A percentile compares a stretch with the other conserved stretches of the same genome.
Conservation (phyloP, 2,888 invertebrate genomes). For the Cyclophora punctaria region DNA sequence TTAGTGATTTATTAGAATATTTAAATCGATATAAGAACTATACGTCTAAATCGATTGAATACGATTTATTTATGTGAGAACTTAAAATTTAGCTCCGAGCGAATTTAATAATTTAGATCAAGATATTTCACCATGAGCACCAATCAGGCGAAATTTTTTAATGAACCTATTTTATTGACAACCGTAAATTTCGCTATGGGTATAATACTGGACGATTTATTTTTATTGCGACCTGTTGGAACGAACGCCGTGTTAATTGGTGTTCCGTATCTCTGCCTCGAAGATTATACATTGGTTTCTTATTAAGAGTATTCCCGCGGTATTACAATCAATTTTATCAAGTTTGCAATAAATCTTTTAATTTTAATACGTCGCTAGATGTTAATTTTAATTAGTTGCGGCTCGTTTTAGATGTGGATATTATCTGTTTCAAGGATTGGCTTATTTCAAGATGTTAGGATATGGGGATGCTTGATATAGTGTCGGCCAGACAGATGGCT, state of each 20-base stretch:
- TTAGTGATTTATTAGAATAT: conserved; percentile 20
- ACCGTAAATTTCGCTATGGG: conserved; percentile 51
- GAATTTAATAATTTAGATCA: conserved; percentile 39
- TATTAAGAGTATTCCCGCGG: conserved; percentile 27
- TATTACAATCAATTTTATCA: conserved; percentile 30
- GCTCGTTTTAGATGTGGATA: conserved; percentile 45
- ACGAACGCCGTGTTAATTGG: conserved; percentile 39
- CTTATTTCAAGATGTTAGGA: conserved; percentile 54
- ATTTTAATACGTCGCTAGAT: conserved; percentile 31
- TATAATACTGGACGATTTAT: conserved; percentile 41
- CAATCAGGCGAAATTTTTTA: conserved; percentile 51
- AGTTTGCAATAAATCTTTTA: conserved; percentile 43
- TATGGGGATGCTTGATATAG: conserved; percentile 51
- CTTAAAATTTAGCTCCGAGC: conserved; percentile 22
- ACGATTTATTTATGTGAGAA: conserved; percentile 30
- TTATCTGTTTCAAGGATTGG: conserved; percentile 41
- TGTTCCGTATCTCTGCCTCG: conserved; percentile 12
- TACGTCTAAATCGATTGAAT: conserved; percentile 29
- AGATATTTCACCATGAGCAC: conserved; percentile 35
- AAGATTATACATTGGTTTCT: conserved; percentile 26
- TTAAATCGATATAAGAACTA: conserved; percentile 14
- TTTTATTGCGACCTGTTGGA: conserved; percentile 38
- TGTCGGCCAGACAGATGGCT: conserved; percentile 49
- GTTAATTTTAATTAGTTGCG: conserved; percentile 50
- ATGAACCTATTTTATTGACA: conserved; percentile 55